Base-by-base conservation (phyloP, 2,113 vertebrate genomes). In the Platysternon megacephalum region DNA sequence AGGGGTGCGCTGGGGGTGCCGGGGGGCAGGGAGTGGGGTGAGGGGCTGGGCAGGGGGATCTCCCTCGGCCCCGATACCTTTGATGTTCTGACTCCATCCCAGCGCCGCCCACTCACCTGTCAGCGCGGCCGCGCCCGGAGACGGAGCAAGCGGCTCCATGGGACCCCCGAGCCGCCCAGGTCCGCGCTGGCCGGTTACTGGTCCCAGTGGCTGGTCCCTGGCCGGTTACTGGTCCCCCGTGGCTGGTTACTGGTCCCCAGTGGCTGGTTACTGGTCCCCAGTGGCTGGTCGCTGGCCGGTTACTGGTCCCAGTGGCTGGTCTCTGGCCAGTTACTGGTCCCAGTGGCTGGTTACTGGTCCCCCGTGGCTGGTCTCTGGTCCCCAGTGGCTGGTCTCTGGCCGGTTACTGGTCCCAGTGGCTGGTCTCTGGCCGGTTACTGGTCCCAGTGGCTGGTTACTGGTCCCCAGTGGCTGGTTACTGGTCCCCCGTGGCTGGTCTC, bases 91-190 rank as follows among this genome's bases (percentile, higher is more conserved):
- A 83, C 80, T 82, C 52, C 90, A 85, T 48, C 94, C 84, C 88
- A 22, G 9, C 51, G 3, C 28, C 82, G 22, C 46, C 51, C 61
- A 82, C 97, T 98, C 95, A 98, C 97, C 97, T 94, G 97, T 90
- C 85, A 53, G 93, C 85, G 95, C 88, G 49, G 95, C 44, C 19
- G 91, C 39, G 68, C 86, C 92, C 94, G 97, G 94, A 91, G 96
- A 97, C 93, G 97, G 96, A 94, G 97, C 94, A 93, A 96, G 96
- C 88, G 97, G 95, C 97, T 98, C 97, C 97, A 98, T 97, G 94
- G 79, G 94, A 61, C 95, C 52, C 76, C 79, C 79, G 28, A 48
- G 8, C 3, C 46, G 94, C 96, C 95, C 96, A 97, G 84, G 44
- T 32, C 84, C 21, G 21, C 26, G 48, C 29, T 35, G 48, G 84